Percentiles rank a stretch among this genome's conserved stretches.
Conservation (phyloP, 2,888 invertebrate species). For the Phalangium opilio region DNA sequence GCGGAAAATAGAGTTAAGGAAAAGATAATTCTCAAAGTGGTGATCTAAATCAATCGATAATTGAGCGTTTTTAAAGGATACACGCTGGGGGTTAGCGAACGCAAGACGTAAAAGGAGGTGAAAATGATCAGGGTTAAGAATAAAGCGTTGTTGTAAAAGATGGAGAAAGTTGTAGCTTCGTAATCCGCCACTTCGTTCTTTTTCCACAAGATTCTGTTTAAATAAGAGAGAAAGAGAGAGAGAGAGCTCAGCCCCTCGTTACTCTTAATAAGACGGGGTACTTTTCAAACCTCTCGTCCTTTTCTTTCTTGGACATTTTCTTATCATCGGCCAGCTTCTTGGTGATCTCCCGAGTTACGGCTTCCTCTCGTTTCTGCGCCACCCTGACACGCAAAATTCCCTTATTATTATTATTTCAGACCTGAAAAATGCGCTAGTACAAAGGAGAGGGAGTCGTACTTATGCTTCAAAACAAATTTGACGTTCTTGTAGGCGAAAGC, state of each 20-base stretch:
- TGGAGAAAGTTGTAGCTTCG: slow-evolving; percentile 95
- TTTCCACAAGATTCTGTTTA: slow-evolving; percentile 75
- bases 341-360: slow-evolving; percentile 70
- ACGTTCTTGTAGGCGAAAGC: slow-evolving; percentile 94
- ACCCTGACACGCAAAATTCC: too few relatives aligned
- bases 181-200: slow-evolving; percentile 99
- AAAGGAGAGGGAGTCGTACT: slow-evolving; percentile 44
- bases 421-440: too few relatives aligned
- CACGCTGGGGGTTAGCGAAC: slow-evolving; percentile 73
- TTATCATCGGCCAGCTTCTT: slow-evolving; percentile 77
- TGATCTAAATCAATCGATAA: slow-evolving; percentile 8
- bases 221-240: too few relatives aligned
- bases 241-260: too few relatives aligned
- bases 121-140: slow-evolving; percentile 86
- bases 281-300: slow-evolving; percentile 90
- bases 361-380: slow-evolving; percentile 76
- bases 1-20: slow-evolving; percentile 19
- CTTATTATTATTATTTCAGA: too few relatives aligned
- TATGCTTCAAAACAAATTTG: slow-evolving; percentile 94
- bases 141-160: slow-evolving; percentile 96
- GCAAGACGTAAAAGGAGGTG: slow-evolving; percentile 81
- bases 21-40: background rate
- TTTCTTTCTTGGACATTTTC: slow-evolving; percentile 96
- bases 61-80: slow-evolving; percentile 41
- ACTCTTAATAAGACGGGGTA: too few relatives aligned